Evolutionary conservation across 2,797 vertebrate species (phyloP).

Genomic region (Taeniopygia guttata): DNA sequence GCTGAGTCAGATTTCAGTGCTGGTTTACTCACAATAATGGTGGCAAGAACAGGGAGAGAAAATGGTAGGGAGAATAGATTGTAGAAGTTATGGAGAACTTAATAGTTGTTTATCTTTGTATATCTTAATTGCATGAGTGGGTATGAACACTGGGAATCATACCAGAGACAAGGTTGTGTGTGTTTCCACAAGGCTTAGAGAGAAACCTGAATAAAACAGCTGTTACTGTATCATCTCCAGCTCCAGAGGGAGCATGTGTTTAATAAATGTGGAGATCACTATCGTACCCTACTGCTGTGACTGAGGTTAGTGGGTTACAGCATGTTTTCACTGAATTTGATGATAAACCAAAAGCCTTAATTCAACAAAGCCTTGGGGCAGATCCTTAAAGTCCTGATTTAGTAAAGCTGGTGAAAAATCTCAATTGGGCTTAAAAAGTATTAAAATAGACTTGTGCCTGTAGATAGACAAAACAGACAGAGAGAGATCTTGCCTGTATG

Average conservation of each 20-base stretch:
- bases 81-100: neutral
- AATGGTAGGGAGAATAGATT: neutral
- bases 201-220: constrained; percentile 1
- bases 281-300: neutral
- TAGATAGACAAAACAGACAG: neutral
- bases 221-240: constrained; percentile 38
- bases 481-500: neutral
- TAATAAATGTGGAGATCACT: constrained; percentile 31
- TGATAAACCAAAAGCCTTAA: neutral
- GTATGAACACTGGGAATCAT: neutral
- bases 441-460: neutral
- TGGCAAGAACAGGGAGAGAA: neutral
- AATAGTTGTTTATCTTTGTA: neutral
- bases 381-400: neutral
- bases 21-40: neutral
- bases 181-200: neutral
- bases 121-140: neutral
- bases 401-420: neutral
- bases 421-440: neutral
- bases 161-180: neutral
- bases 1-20: neutral
- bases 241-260: constrained; percentile 56
- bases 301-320: neutral
- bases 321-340: neutral
- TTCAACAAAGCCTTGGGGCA: neutral